A percentile compares a stretch with the other conserved stretches of the same genome.
Evolutionary conservation across 2,113 vertebrate genomes (phyloP).

Genomic region (Oryzias javanicus): DNA sequence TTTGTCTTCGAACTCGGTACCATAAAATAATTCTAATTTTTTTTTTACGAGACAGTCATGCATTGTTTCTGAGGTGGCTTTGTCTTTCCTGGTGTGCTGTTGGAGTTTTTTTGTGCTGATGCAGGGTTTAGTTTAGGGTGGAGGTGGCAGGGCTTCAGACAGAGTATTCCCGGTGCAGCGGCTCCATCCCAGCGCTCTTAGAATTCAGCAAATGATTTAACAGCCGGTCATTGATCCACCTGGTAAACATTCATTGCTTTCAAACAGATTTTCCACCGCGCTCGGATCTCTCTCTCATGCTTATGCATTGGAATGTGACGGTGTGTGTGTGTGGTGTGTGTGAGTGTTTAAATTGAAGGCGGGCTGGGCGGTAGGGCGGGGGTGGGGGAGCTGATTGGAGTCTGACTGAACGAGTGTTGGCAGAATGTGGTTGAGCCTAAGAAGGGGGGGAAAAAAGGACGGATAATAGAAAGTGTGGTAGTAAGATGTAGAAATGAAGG

Average conservation of each 20-base stretch:
- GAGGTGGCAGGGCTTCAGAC: slow-evolving; percentile 5
- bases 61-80: slow-evolving; percentile 7
- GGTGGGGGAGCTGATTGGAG: slow-evolving; percentile 57
- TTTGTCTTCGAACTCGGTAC: no score
- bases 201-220: slow-evolving; percentile 59
- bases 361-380: slow-evolving; percentile 41
- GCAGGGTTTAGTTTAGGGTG: slow-evolving; percentile 28
- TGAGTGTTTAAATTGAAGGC: slow-evolving; percentile 56
- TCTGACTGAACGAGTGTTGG: slow-evolving; percentile 45
- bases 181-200: slow-evolving; percentile 22
- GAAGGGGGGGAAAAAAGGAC: slow-evolving; percentile 37
- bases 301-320: slow-evolving; percentile 60
- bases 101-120: slow-evolving; percentile 45
- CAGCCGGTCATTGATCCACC: slow-evolving; percentile 51
- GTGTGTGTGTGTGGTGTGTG: slow-evolving; percentile 32
- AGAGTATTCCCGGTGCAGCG: slow-evolving; percentile 9
- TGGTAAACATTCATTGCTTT: slow-evolving; percentile 66
- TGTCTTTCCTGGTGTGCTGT: slow-evolving; percentile 4
- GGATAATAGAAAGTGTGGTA: slow-evolving; percentile 56
- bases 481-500: slow-evolving; percentile 58
- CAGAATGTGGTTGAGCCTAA: slow-evolving; percentile 50
- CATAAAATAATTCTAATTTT: no score
- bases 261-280: slow-evolving; percentile 55
- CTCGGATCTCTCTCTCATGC: slow-evolving; percentile 39
- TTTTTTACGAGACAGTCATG: no score